These are phyloP conservation scores for Pentalonia nigronervosa DNA, from an alignment of 1,140 invertebrate species.

Conservation along the genomic window DNA sequence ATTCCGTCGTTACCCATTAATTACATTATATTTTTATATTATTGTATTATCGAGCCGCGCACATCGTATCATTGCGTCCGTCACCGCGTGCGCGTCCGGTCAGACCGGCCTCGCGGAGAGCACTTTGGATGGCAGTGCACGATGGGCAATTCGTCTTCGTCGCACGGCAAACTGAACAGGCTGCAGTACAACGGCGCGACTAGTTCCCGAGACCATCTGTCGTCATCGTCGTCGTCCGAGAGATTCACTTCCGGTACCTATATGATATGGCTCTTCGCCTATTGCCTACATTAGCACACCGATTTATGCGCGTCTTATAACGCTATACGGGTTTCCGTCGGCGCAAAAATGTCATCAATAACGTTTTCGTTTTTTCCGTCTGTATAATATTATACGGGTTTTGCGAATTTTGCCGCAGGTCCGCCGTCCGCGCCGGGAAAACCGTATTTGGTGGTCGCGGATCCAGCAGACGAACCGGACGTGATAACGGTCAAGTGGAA, in stretches of 20 bases:
- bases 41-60: not conserved
- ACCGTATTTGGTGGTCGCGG: constrained; percentile 74
- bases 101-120: not conserved
- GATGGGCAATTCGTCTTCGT: constrained; percentile 47
- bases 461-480: constrained; percentile 76
- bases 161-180: constrained; percentile 6
- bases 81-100: not conserved
- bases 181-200: not conserved
- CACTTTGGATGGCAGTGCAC: constrained; percentile 27
- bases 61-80: not conserved
- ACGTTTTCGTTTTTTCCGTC: not conserved
- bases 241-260: constrained; percentile 59
- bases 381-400: not conserved
- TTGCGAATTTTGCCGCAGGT: constrained; percentile 67
- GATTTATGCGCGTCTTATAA: not conserved
- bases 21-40: too few species aligned
- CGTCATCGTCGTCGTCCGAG: constrained; percentile 3
- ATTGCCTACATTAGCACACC: too few species aligned
- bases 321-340: not conserved
- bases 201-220: not conserved
- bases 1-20: not conserved
- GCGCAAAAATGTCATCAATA: not conserved
- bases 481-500: constrained; percentile 89
- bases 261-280: too few species aligned
- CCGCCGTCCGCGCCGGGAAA: constrained; percentile 79